A percentile compares a stretch with the other conserved stretches of the same genome.
These are phyloP conservation scores for Promerops cafer DNA, from an alignment of 2,113 vertebrate species.

Conservation along the genomic window DNA sequence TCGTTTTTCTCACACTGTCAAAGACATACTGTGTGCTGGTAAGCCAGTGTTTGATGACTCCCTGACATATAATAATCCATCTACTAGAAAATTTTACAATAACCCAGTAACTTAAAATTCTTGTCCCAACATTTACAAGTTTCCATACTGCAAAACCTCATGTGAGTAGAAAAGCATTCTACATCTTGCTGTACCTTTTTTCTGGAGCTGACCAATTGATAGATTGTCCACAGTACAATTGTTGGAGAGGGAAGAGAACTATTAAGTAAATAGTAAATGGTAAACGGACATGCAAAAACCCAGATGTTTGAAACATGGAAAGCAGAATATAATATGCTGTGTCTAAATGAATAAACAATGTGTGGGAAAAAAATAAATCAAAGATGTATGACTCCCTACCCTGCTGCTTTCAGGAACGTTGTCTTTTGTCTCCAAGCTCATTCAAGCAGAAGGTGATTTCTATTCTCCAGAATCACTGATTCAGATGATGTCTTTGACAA, in stretches of 20 bases:
- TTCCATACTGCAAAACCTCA: neutral
- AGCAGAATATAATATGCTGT: neutral
- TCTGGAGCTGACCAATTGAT: neutral
- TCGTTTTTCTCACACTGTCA: too few species aligned
- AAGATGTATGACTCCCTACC: neutral
- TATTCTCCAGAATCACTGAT: conserved; percentile 15
- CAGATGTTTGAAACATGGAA: neutral
- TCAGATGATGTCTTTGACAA: conserved; percentile 12
- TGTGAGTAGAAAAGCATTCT: neutral
- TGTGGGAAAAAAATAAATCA: neutral
- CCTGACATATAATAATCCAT: neutral
- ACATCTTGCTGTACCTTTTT: neutral
- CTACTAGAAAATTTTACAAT: neutral
- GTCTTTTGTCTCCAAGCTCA: conserved; percentile 15
- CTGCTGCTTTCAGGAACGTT: neutral
- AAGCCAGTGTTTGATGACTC: neutral
- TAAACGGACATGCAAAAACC: neutral
- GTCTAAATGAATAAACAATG: neutral
- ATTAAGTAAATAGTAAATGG: neutral
- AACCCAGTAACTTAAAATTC: neutral
- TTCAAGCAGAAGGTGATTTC: conserved; percentile 22
- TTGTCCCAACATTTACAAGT: neutral
- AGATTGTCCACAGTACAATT: neutral
- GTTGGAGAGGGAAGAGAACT: neutral
- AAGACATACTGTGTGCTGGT: neutral